Base-by-base conservation (phyloP, 1,140 invertebrate genomes). In the Batillaria attramentaria region DNA sequence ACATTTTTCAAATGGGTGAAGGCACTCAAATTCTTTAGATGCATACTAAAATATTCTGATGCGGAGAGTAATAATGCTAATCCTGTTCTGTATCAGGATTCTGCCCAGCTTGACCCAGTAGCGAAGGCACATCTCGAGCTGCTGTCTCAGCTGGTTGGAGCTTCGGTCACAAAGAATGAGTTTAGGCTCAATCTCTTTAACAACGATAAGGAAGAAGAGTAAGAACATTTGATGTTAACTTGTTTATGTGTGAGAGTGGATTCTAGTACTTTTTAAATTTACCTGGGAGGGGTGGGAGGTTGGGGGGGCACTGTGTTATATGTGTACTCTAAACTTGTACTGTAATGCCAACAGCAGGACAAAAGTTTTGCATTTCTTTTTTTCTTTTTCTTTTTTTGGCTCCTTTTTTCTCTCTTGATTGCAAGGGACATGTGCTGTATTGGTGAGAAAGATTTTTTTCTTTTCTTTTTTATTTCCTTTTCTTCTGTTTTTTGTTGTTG, bases 111-210 rank as follows among this genome's bases (percentile, higher is more conserved):
- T 24, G 86, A 91, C 84, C 90, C 90, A 37, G 54, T 87, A 46
- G 89, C 90, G 41, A 91, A 89, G 79, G 90, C 89, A 39, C 91
- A 91, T 72, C 86, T 91, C 66, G 90, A 91, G 82, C 85, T 91
- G 5, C 80, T 91, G 13, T 90, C 87, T 50, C 85, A 87, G 46
- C 82, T 91, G 10, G 90, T 91, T 70, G 90, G 90, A 35, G 85
- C 84, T 37, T 77, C 54, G 43, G 85, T 84, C 65, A 85, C 84
- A 3, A 81, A 78, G 77, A 85, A 87, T 81, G 87, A 88, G 70
- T 89, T 91, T 78, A 79, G 89, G 69, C 84, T 91, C 6, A 91
- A 91, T 79, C 77, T 91, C 0, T 91, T 91, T 77, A 88, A 86
- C 76, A 89, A 85, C 33, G 90, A 91, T 76, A 83, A 87, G 76